Evolutionary conservation across 2,888 invertebrate genomes (phyloP), one percentile per base, ranked within the genome.

Genomic region (Dusona sp.): DNA sequence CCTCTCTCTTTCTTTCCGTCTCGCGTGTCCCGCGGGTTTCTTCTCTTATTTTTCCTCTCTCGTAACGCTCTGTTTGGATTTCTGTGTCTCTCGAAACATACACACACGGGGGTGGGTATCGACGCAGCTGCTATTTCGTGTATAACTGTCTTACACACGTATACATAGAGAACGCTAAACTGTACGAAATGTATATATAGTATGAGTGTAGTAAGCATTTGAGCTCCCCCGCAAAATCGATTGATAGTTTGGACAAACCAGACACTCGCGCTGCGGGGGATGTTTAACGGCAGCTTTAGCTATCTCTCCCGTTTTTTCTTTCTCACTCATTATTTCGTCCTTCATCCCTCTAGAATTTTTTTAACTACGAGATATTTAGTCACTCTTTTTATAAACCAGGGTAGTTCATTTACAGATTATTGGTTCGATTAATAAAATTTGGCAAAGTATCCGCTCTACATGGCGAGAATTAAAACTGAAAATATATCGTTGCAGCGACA

Each of bases 211-310:
- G 75, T 64, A 65, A 79, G 70, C 79, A 67, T 86, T 82, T 61
- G 51, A 84, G 73, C 65, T 51, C 88, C 86, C 83, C 86, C 61
- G 57, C 57, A 82, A 83, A 88, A 92, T 92, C 93, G 92, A 93
- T 93, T 92, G 93, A 93, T 92, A 92, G 92, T 92, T 92, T 92
- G 88, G 90, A 90, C 91, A 91, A 93, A 91, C 91, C 91, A 89
- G 91, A 72, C 81, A 79, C 72, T 85, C 68, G 42, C 70, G 68
- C 54, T 64, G 83, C 70, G 83, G 81, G 88, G 73, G 64, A 82
- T 78, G 74, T 70, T 61, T 81, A 79, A 82, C 67, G 68, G 54
- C 64, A 78, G 19, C n/a, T 64, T 75, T 25, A 61, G 54, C 33
- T 78, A 25, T 73, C 72, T 48, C 13, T 25, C 57, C 68, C 54